phyloP scores from a whole-genome alignment of 2,888 invertebrate species.

The Dioctria linearis region DNA sequence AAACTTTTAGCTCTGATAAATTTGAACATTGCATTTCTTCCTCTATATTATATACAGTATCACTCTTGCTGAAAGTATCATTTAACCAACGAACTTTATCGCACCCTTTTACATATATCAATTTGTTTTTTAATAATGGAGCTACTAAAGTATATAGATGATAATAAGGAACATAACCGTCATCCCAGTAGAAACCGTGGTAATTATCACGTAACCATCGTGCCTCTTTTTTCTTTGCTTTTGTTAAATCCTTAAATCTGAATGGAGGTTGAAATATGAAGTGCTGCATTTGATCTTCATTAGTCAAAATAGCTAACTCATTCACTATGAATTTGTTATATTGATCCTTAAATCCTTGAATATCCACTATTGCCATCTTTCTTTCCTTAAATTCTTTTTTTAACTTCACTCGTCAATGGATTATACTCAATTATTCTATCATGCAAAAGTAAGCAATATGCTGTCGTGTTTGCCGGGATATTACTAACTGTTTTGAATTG shows the following conservation, averaged over 20 bases:
- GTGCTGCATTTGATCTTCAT: constrained; percentile 30
- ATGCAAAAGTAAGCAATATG: constrained; percentile 55
- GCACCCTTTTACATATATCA: no score
- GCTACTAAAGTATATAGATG: not conserved
- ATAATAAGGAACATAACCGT: constrained; percentile 19
- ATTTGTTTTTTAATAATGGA: no score
- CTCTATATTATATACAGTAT: no score
- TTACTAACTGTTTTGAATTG: constrained; percentile 48
- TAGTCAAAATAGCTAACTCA: constrained; percentile 44
- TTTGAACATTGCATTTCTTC: no score
- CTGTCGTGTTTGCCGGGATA: constrained; percentile 51
- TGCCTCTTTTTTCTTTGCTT: constrained; percentile 23
- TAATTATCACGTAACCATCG: constrained; percentile 44
- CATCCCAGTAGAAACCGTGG: constrained; percentile 42
- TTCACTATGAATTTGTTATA: constrained; percentile 52
- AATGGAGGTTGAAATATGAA: constrained; percentile 45
- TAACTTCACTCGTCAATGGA: constrained; percentile 53
- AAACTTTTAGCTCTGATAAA: no score
- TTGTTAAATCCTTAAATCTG: constrained; percentile 17
- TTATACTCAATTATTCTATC: constrained; percentile 57
- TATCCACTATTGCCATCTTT: not conserved
- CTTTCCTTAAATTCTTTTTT: constrained; percentile 28
- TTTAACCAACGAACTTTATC: no score
- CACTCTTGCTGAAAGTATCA: no score
- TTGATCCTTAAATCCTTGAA: constrained; percentile 44